Base-by-base conservation (phyloP, 2,113 vertebrate species). In the Zosterops lateralis region DNA sequence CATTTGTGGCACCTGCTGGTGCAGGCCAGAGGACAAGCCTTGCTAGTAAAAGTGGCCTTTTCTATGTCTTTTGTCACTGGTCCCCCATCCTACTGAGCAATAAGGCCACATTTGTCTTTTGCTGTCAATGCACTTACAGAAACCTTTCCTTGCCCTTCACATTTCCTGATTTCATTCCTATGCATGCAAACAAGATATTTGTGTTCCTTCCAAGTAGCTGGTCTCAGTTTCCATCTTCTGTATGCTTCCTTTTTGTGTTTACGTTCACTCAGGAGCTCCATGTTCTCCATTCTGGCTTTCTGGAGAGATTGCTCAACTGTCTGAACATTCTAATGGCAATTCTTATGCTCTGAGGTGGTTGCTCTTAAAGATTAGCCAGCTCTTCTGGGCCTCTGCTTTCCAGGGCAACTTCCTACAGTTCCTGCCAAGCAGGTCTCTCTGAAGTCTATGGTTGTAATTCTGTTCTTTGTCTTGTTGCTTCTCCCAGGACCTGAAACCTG, bases 361-460 rank as follows among this genome's bases (percentile, higher is more conserved):
- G 80, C 56, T 76, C 84, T 94, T 96, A 92, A 95, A 94, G 68
- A 91, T 84, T 28, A 80, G 87, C 90, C 92, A 94, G 76, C 50
- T 70, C 42, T 77, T 87, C 67, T 68, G 66, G 17, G 45, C 53
- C 64, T 83, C 76, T 90, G 84, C 84, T 88, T 76, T 92, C 64
- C 60, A 61, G 87, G 90, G 73, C 84, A 91, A 77, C 82, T 96
- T 96, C 95, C 89, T 93, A 95, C 87, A 94, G 76, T 44, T 65
- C 21, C 25, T 94, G 89, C 92, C 87, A 95, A 94, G 58, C 75
- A 86, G 40, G 72, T 85, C 87, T 92, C 93, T 93, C 67, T 79
- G 62, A 90, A 92, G 76, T 92, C 89, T 86, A 3, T 29, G 25
- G 32, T 1, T 92, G 40, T 90, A 83, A 72, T 83, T 88, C 48